Evolutionary conservation across 1,140 invertebrate species (phyloP), one percentile per base, ranked within the genome.

Genomic region (Drosophila bipectinata): DNA sequence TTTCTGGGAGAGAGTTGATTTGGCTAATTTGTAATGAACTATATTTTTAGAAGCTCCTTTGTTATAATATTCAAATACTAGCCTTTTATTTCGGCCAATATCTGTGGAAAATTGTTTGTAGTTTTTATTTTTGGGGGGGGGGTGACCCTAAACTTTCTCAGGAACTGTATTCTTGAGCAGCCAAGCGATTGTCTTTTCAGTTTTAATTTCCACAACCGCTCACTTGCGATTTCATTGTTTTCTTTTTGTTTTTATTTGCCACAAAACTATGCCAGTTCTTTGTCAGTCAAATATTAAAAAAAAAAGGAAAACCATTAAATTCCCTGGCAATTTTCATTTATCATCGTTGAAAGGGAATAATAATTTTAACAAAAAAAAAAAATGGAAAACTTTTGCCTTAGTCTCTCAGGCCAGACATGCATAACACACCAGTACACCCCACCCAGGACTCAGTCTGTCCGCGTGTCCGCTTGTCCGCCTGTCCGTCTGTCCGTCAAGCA

Each of bases 211-310:
- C 51, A 56, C 59, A 66, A 77, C 62, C 80, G 60, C 81, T 77
- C 77, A 84, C 61, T 68, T 49, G 47, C 64, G 51, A 26, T 64
- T 62, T 53, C 15, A 48, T 49, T 49, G 60, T 51, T 28, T 15
- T 48, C 39, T 58, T 66, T 14, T 59, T 64, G 18, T 55, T 55
- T 67, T 47, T 7, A 28, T 28, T 28, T 28, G 47, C 78, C 39
- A 14, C 18, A 14, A 15, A 41, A 41, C 82, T 85, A 85, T 85
- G 79, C 61, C 81, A 85, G 37, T 68, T 68, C 77, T 88, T 88
- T 88, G 83, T 83, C 79, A 79, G 72, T 88, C 84, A 79, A 72
- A 88, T 79, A 15, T 15, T 15, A 83, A 88, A 88, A 83, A 37
- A 76, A 21, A 21, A 21, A 21, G 3, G 21, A 21, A 21, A 21